Evolutionary conservation across 2,797 vertebrate species (phyloP).

Genomic region (Peromyscus nudipes): DNA sequence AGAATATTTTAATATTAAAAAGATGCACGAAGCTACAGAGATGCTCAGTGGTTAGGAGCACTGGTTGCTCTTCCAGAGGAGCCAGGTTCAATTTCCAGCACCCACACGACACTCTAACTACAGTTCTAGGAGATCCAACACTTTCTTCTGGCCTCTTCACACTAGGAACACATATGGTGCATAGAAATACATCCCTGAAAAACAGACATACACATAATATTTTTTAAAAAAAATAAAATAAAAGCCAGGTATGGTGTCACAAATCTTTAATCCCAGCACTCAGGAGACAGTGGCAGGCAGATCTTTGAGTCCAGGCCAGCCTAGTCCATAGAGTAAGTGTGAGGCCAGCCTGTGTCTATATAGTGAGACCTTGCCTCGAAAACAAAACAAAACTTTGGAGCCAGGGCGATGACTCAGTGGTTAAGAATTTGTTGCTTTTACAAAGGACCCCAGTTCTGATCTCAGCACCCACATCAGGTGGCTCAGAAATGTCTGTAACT

Average conservation of each 20-base stretch:
- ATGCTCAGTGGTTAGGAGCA: not conserved
- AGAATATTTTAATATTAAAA: constrained; percentile 30
- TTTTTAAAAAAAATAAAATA: not conserved
- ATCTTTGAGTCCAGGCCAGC: not conserved
- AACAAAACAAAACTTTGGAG: not conserved
- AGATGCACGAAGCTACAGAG: not conserved
- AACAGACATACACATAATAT: not conserved
- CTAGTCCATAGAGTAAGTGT: not conserved
- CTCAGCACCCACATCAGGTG: not conserved
- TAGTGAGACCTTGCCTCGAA: not conserved
- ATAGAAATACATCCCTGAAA: not conserved
- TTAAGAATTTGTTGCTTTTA: not conserved
- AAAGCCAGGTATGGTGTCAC: not conserved
- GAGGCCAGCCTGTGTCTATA: not conserved
- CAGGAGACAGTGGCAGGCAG: not conserved
- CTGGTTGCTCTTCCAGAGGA: not conserved
- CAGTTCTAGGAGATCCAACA: not conserved
- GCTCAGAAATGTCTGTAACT: not conserved
- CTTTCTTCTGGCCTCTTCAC: not conserved
- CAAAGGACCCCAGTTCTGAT: not conserved
- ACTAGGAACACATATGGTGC: not conserved
- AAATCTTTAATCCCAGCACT: not conserved
- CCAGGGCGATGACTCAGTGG: not conserved
- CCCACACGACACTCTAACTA: too few relatives aligned
- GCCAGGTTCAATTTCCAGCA: not conserved